These are phyloP conservation scores for Thaumatotibia leucotreta DNA, from an alignment of 1,140 invertebrate species.

Conservation along the genomic window DNA sequence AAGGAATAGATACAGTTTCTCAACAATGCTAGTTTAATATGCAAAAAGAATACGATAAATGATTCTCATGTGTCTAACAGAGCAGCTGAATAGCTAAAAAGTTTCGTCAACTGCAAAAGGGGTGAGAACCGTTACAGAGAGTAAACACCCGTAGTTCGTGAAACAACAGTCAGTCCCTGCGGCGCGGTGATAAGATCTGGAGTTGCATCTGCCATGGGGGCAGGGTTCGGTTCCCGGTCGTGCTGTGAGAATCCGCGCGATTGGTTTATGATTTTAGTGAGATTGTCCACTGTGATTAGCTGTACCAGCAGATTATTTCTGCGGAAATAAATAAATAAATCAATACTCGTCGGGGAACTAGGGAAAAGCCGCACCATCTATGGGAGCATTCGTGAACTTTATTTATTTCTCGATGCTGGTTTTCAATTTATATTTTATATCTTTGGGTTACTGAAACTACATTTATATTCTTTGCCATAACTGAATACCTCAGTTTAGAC, in stretches of 20 bases:
- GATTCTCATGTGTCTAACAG: background rate
- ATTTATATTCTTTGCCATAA: too few relatives aligned
- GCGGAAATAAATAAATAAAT: slow-evolving; percentile 2
- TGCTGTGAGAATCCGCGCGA: slow-evolving; percentile 58
- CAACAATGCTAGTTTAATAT: background rate
- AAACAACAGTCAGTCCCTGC: slow-evolving; percentile 58
- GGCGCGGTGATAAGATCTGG: slow-evolving; percentile 61
- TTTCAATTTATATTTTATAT: background rate
- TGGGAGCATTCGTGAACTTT: background rate
- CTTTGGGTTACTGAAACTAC: too few relatives aligned
- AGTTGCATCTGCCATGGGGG: slow-evolving; percentile 60
- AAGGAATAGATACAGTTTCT: too few relatives aligned
- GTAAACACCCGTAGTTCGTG: slow-evolving; percentile 43
- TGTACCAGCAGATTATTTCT: background rate
- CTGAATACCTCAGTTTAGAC: too few relatives aligned
- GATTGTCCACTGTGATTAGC: slow-evolving; percentile 9
- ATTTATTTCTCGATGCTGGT: background rate
- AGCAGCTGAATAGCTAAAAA: slow-evolving; percentile 8
- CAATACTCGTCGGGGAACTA: background rate
- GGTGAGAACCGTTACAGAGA: slow-evolving; percentile 61
- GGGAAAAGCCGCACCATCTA: background rate
- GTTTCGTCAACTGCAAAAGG: slow-evolving; percentile 21
- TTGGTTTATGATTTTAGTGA: slow-evolving; percentile 56
- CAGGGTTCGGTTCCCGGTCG: slow-evolving; percentile 46
- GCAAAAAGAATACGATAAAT: background rate